Base-by-base conservation (phyloP, 2,113 vertebrate genomes). In the Zapornia atra region DNA sequence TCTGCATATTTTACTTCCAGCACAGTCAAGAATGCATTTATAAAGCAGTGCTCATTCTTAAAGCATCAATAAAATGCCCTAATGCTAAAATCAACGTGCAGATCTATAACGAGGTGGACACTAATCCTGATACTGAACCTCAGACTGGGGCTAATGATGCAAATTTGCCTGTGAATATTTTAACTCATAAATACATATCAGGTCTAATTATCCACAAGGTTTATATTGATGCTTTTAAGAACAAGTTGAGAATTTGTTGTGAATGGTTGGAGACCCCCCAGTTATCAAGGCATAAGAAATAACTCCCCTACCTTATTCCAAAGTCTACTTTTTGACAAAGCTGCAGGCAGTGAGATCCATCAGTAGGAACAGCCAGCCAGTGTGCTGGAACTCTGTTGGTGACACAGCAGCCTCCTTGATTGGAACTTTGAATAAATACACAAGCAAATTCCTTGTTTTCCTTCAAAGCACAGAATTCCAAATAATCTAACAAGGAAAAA, bases 91-190 rank as follows among this genome's bases (percentile, higher is more conserved):
- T 24, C 38, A 54, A 11, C 2, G 21, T 60, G 31, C 26, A 72
- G 40, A n/a, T 15, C 29, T 29, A 36, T 14, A 54, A 51, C 15
- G 29, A 66, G 33, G 38, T 15, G 20, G 53, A 36, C 31, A 36
- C 33, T 12, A 82, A 21, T 44, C 44, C 38, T 40, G 31, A 16
- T 33, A 44, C 12, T 20, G 29, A 78, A 29, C 25, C 57, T 82
- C 33, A 53, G 13, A 36, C 24, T 42, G 16, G 36, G 17, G 36
- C 29, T 4, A 87, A 25, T 0, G 0, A 34, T n/a, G 8, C 3
- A 34, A 34, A 69, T 61, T 75, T 5, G 70, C 29, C 33, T 38
- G 40, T 38, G 36, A 88, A 70, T 12, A 75, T 60, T 56, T 60
- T 65, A 6, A 63, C 24, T 76, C 21, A 25, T 7, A 25, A 57